Base-by-base conservation (phyloP, 2,797 vertebrate species). In the Sebastes steindachneri region DNA sequence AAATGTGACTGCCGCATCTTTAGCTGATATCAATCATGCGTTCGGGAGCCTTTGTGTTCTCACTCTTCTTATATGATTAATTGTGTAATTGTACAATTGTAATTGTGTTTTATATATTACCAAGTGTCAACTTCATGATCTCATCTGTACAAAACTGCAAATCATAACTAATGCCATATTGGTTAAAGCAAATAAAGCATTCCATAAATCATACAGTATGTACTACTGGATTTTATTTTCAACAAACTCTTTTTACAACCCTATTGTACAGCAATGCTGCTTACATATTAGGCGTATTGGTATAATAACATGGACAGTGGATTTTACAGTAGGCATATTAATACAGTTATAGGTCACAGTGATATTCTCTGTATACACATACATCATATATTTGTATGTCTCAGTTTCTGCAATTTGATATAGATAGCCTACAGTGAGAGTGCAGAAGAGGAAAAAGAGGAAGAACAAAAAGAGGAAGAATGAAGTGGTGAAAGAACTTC, bases 181-280 rank as follows among this genome's bases (percentile, higher is more conserved):
- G 35, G 10, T 65, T 55, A 5, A 59, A 1, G 14, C 23, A 74
- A 92, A 88, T 90, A 88, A 87, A 91, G n/a, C 15, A 64, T 74
- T 77, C 7, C 0, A 71, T 28, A 45, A 72, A 77, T 68, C 3
- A 63, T 21, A 48, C 55, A 21, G 3, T 45, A 60, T 58, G 35
- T 55, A 41, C 26, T 66, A 65, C 65, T 80, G 73, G 23, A 71
- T 77, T 92, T 90, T 86, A 90, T 90, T 92, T 77, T 66, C 14
- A 68, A 9, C 58, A 0, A 69, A 71, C 54, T 58, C 4, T 25
- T 75, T 82, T 59, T 73, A 81, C 66, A 58, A 25, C 29, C 29
- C 10, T 25, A 59, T 41, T 57, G 63, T 68, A 85, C 33, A 85
- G 66, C 54, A 84, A 62, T 37, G 35, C 31, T 28, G 63, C 58